A percentile compares a stretch with the other conserved stretches of the same genome.
These are phyloP conservation scores for Seladonia tumulorum DNA, from an alignment of 2,888 invertebrate genomes.

Conservation along the genomic window DNA sequence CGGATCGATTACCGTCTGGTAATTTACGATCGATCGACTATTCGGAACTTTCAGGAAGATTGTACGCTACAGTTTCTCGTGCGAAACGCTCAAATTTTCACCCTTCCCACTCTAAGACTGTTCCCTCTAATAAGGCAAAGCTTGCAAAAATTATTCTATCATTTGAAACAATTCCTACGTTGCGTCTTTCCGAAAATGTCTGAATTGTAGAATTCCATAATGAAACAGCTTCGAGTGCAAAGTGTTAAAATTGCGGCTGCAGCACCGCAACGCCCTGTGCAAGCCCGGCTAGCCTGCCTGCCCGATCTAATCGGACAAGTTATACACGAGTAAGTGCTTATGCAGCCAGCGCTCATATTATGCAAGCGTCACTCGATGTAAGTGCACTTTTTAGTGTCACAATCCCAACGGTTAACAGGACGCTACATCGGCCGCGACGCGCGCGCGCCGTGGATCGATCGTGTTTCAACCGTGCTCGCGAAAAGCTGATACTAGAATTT, in stretches of 20 bases:
- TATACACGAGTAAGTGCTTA: conserved; percentile 68
- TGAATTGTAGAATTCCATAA: neutral
- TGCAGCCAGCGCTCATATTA: conserved; percentile 70
- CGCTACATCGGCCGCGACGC: conserved; percentile 43
- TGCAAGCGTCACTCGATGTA: conserved; percentile 72
- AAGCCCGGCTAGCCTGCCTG: conserved; percentile 28
- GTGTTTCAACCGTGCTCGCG: conserved; percentile 55
- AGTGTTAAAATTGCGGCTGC: conserved; percentile 44
- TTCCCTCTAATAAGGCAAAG: too few relatives aligned
- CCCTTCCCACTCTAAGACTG: too few relatives aligned
- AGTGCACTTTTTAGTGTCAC: conserved; percentile 71
- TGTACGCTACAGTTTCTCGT: neutral
- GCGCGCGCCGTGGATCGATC: conserved; percentile 52
- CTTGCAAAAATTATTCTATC: too few relatives aligned
- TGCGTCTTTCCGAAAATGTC: neutral
- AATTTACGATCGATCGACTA: neutral
- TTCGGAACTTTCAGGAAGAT: neutral
- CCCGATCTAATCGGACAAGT: conserved; percentile 71
- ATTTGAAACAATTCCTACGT: too few relatives aligned
- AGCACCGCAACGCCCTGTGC: conserved; percentile 44
- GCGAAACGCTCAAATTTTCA: too few relatives aligned
- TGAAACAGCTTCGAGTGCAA: conserved; percentile 3
- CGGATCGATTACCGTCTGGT: conserved; percentile 16
- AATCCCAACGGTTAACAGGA: conserved; percentile 62
- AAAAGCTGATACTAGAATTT: conserved; percentile 66